phyloP scores from a whole-genome alignment of 2,113 vertebrate species.

The Jacana jacana region DNA sequence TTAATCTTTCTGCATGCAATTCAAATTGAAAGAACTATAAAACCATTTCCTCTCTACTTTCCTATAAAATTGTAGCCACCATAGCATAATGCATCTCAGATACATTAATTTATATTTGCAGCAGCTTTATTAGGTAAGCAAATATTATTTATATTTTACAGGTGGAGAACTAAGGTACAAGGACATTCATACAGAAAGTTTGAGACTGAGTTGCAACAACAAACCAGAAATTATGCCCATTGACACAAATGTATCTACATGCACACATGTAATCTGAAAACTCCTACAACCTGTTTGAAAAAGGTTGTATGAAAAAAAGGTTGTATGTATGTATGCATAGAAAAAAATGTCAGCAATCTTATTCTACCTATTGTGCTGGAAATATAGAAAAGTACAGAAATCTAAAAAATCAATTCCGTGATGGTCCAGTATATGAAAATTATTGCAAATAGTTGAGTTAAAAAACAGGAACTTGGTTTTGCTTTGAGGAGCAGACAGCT shows the following conservation, averaged over 20 bases:
- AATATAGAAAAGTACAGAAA: neutral
- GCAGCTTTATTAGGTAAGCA: neutral
- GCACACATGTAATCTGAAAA: neutral
- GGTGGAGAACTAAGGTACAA: neutral
- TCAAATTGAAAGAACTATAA: neutral
- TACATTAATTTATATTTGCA: neutral
- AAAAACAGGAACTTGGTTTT: neutral
- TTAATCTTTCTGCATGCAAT: neutral
- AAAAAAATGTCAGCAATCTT: neutral
- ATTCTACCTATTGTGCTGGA: neutral
- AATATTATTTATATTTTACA: neutral
- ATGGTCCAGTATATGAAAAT: neutral
- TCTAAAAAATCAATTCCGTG: neutral
- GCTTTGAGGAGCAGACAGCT: neutral
- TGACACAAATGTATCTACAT: accelerated
- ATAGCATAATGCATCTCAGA: neutral
- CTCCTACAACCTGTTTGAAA: neutral
- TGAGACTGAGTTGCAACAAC: neutral
- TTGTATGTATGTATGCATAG: neutral
- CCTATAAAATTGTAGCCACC: neutral
- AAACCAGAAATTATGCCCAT: neutral
- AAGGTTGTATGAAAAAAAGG: too few species aligned
- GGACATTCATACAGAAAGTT: neutral
- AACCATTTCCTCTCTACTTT: neutral
- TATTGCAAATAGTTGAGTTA: neutral